Base-by-base conservation (phyloP, 2,797 vertebrate species). In the Halcyon leucocephala region DNA sequence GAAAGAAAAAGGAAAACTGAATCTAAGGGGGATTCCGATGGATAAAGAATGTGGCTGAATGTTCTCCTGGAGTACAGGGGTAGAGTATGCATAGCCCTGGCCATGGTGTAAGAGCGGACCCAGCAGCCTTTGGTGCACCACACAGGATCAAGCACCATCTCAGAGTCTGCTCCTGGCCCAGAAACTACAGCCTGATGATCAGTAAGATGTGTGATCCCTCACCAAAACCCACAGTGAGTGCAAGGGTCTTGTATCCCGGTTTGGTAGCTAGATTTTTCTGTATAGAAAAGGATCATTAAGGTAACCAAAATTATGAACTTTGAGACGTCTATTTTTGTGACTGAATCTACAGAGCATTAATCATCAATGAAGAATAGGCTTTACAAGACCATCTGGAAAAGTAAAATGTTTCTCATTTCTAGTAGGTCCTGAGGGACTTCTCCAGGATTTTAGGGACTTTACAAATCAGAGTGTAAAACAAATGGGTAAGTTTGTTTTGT, bases 81-180 rank as follows among this genome's bases (percentile, higher is more conserved):
- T 22, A 35, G 7, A 37, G 4, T 12, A 35, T 1, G 0, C 6
- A 33, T 4, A 83, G 16, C 15, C 22, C 8, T 0, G 0, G 14
- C 24, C 25, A 57, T 1, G 6, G 13, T 3, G 8, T 41, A 33
- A 71, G n/a, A 42, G n/a, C 6, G 14, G 9, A n/a, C 1, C 1
- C 26, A 82, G 25, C 10, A 69, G 31, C 8, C 0, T 0, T 5
- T 16, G 2, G 12, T 26, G 9, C 7, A 55, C 20, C 1, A 0
- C 3, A 17, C 2, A 3, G 21, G 19, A 9, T 88, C 69, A 49
- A 42, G 22, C 5, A 66, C 12, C 1, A 1, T 17, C 25, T 65
- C 46, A 65, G 14, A 9, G 3, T 14, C 16, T 46, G 33, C 10
- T 80, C 3, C 35, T 74, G 9, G 10, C 20, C 35, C 60, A 55